A percentile compares a stretch with the other conserved stretches of the same genome.
These are phyloP conservation scores for Liposcelis brunnea DNA, from an alignment of 2,888 invertebrate genomes.

Conservation along the genomic window DNA sequence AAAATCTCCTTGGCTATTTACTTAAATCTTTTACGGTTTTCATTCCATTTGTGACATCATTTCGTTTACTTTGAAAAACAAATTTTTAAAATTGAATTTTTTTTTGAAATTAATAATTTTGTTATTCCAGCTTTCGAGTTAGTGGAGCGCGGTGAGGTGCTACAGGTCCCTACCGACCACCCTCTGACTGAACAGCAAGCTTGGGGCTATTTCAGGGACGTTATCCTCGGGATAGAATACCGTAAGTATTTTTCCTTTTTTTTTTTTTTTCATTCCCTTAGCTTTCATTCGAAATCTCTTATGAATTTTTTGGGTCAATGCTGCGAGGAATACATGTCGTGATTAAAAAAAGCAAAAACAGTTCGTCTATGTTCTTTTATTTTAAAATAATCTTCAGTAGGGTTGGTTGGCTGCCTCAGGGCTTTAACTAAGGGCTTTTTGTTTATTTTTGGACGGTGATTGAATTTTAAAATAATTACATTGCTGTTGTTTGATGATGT, in stretches of 20 bases:
- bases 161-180: conserved; percentile 72
- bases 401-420: too few relatives aligned
- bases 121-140: conserved; percentile 67
- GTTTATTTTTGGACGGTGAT: too few relatives aligned
- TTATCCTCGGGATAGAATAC: conserved; percentile 84
- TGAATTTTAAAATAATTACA: too few relatives aligned
- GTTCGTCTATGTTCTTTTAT: too few relatives aligned
- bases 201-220: conserved; percentile 80
- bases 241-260: conserved; percentile 42
- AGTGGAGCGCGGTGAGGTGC: conserved; percentile 77
- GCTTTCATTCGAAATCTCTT: background rate
- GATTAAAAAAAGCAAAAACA: background rate
- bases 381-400: too few relatives aligned
- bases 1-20: background rate
- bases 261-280: background rate
- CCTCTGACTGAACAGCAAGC: conserved; percentile 70
- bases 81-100: too few relatives aligned
- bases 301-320: background rate
- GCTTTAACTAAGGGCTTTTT: too few relatives aligned
- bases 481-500: too few relatives aligned
- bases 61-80: too few relatives aligned
- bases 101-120: conserved; percentile 8
- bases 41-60: background rate
- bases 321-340: background rate
- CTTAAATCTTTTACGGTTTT: background rate